Conservation (phyloP, 2,113 vertebrate species). For the Thunnus thynnus region DNA sequence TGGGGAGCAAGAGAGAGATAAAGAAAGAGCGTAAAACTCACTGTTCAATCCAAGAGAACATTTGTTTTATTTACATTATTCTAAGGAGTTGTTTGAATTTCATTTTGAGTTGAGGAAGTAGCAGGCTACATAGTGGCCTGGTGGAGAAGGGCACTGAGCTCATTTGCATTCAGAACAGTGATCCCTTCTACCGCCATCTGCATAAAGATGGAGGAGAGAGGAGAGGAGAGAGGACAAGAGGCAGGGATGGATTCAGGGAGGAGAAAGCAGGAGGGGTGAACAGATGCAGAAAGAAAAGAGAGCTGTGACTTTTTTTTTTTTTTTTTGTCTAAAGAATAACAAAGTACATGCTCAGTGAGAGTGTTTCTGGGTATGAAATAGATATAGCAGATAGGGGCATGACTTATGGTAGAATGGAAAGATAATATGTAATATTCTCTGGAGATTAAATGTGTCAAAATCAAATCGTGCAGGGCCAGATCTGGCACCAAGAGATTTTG, state of each 20-base stretch:
- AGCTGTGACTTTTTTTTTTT: slow-evolving; percentile 45
- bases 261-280: slow-evolving; percentile 50
- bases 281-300: slow-evolving; percentile 61
- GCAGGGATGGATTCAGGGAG: slow-evolving; percentile 63
- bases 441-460: slow-evolving; percentile 48
- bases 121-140: slow-evolving; percentile 56
- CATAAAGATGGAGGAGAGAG: slow-evolving; percentile 77
- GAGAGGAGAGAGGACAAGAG: slow-evolving; percentile 49
- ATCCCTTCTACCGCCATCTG: slow-evolving; percentile 78
- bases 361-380: slow-evolving; percentile 35
- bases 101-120: slow-evolving; percentile 50
- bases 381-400: slow-evolving; percentile 22
- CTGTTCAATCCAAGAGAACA: slow-evolving; percentile 51
- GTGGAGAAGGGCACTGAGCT: slow-evolving; percentile 67
- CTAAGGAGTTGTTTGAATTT: slow-evolving; percentile 58
- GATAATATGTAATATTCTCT: slow-evolving; percentile 31
- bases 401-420: slow-evolving; percentile 35
- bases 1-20: slow-evolving; percentile 28
- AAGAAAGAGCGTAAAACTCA: slow-evolving; percentile 42
- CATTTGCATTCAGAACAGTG: slow-evolving; percentile 82
- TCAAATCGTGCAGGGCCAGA: slow-evolving; percentile 24
- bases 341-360: slow-evolving; percentile 30
- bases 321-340: slow-evolving; percentile 53
- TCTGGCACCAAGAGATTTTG: slow-evolving; percentile 41
- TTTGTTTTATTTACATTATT: slow-evolving; percentile 68